These are phyloP conservation scores for Phylloscopus trochilus DNA, from an alignment of 2,113 vertebrate species.

Conservation along the genomic window DNA sequence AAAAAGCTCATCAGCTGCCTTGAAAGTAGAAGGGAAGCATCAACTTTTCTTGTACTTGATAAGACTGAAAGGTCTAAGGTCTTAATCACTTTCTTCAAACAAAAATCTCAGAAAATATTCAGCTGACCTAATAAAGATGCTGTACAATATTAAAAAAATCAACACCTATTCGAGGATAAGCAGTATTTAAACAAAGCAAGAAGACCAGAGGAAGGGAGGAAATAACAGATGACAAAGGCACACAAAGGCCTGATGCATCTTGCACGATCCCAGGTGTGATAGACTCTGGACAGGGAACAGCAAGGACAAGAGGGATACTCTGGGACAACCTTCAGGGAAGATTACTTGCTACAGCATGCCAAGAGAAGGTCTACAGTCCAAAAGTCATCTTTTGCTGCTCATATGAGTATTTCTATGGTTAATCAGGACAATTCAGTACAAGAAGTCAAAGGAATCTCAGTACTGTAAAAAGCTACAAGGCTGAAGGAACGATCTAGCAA, in stretches of 20 bases:
- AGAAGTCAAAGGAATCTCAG: not conserved
- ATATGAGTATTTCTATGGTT: not conserved
- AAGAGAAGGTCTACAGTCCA: not conserved
- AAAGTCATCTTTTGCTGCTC: not conserved
- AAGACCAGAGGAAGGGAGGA: not conserved
- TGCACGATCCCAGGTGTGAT: rapidly evolving
- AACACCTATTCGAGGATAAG: not conserved
- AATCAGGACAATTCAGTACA: not conserved
- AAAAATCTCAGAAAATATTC: not conserved
- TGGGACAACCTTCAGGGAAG: not conserved
- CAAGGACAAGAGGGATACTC: not conserved
- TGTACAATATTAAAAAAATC: not conserved
- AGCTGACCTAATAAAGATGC: not conserved
- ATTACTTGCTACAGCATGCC: not conserved
- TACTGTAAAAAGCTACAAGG: not conserved
- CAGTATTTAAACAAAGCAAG: not conserved
- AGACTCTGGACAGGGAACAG: not conserved
- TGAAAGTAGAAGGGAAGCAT: not conserved
- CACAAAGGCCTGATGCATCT: not conserved
- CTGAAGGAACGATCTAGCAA: not conserved
- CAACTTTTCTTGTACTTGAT: not conserved
- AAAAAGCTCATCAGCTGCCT: not conserved
- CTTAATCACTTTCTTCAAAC: not conserved
- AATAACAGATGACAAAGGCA: not conserved
- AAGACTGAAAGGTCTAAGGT: not conserved